These are phyloP conservation scores for Ispidina picta DNA, from an alignment of 2,797 vertebrate species.

Conservation along the genomic window DNA sequence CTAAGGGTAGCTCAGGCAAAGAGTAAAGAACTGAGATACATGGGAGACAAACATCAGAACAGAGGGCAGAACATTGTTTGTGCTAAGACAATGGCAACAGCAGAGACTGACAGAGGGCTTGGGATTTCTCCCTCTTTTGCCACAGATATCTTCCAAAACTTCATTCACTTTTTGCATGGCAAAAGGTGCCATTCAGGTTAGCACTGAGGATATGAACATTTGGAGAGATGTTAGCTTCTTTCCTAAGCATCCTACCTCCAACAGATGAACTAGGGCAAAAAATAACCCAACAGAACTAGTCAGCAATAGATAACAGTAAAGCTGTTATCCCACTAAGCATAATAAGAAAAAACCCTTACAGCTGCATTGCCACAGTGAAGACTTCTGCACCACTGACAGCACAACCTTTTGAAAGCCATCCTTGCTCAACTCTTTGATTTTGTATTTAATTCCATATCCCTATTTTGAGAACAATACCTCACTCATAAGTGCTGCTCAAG, in stretches of 20 bases:
- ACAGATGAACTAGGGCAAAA: not conserved
- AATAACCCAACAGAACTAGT: not conserved
- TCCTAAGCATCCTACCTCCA: not conserved
- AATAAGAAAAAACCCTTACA: not conserved
- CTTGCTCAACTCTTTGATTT: not conserved
- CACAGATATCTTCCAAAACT: not conserved
- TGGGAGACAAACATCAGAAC: not conserved
- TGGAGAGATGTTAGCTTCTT: not conserved
- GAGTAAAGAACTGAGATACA: not conserved
- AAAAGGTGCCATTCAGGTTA: not conserved
- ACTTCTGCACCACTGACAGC: not conserved
- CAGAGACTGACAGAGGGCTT: not conserved
- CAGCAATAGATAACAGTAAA: not conserved
- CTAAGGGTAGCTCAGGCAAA: not conserved
- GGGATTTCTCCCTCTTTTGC: not conserved
- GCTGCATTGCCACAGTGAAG: not conserved
- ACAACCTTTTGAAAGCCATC: not conserved
- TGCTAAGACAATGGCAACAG: not conserved
- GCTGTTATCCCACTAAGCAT: not conserved
- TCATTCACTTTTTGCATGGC: not conserved
- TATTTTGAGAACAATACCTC: not conserved
- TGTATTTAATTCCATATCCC: not conserved
- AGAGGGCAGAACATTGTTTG: not conserved
- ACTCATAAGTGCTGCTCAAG: not conserved
- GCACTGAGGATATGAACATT: not conserved